Base-by-base conservation (phyloP, 2,888 invertebrate species). In the Gasteruption jaculator region DNA sequence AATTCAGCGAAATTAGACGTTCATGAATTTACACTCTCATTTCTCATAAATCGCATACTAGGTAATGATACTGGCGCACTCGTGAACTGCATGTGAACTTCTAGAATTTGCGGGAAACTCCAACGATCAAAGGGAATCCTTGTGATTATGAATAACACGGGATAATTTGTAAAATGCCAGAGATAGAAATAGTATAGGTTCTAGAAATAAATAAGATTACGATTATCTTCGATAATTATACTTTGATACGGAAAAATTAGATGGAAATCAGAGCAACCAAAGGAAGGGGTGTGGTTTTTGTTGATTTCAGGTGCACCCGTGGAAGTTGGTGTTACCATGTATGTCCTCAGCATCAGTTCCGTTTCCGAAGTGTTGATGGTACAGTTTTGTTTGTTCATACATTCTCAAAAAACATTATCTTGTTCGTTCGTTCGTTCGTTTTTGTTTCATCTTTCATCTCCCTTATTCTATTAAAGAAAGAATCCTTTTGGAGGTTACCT, bases 331-430 rank as follows among this genome's bases (percentile, higher is more conserved):
- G 91, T 94, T 80, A 93, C 93, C 79, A 91, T 94, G 87, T 92
- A 91, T 82, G 92, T 94, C 79, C 86, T 93, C 79, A 91, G 91
- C 80, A 94, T 94, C 85, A 91, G 91, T 81, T 91, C 92, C 76
- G 90, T 94, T 78, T 93, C 92, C 77, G 94, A 94, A 85, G 93
- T 93, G 77, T 86, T 91, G 83, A 94, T 93, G 93, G 93, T 93
- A 87, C 72, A 71, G 68, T 70, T 60, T 58, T n/a, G n/a, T n/a
- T n/a, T n/a, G n/a, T n/a, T n/a, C n/a, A n/a, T n/a, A 47, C 54
- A 60, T 60, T 58, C 48, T 49, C 47, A 50, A 53, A 49, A 48
- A 37, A 38, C 36, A 29, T 42, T 34, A 40, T 41, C 41, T 46
- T 51, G 50, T 44, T 42, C 46, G 47, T 47, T 58, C 54, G 46